These are phyloP conservation scores for Misgurnus anguillicaudatus DNA, from an alignment of 2,113 vertebrate species.

Conservation along the genomic window DNA sequence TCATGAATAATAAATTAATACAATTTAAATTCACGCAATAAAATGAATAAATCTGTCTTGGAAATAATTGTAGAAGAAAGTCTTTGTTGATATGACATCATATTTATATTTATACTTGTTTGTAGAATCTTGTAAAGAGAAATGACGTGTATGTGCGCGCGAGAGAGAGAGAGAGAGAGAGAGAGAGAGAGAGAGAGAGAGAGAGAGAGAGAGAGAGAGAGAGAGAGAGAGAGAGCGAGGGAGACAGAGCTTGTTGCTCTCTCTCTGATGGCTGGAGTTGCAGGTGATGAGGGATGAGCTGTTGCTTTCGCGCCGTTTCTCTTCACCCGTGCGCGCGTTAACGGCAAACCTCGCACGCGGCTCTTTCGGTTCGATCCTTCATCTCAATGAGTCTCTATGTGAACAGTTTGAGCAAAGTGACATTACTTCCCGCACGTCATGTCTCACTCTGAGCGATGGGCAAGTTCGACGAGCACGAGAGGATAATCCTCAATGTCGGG, in stretches of 20 bases:
- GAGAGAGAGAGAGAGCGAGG: not conserved
- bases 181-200: not conserved
- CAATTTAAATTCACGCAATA: too few relatives aligned
- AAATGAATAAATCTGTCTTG: not conserved
- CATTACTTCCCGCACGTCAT: conserved; percentile 81
- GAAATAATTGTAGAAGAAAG: not conserved
- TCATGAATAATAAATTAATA: not conserved
- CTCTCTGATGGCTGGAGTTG: not conserved
- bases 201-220: conserved; percentile 15
- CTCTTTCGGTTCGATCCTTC: conserved; percentile 46
- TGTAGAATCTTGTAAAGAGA: too few relatives aligned
- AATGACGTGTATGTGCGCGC: too few relatives aligned
- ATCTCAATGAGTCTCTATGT: conserved; percentile 56
- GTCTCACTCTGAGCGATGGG: conserved; percentile 93
- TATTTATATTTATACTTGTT: not conserved
- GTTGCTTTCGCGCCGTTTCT: conserved; percentile 51
- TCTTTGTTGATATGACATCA: not conserved
- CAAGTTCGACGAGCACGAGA: conserved; percentile 96
- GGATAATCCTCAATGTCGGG: conserved; percentile 98
- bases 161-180: not conserved
- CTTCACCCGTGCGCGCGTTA: conserved; percentile 32
- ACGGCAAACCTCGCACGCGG: not conserved
- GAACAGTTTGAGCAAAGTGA: conserved; percentile 43
- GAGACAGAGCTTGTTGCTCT: conserved; percentile 15
- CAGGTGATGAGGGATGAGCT: conserved; percentile 48